Conservation (phyloP, 2,113 vertebrate genomes). For the Mormyrus iriodes region DNA sequence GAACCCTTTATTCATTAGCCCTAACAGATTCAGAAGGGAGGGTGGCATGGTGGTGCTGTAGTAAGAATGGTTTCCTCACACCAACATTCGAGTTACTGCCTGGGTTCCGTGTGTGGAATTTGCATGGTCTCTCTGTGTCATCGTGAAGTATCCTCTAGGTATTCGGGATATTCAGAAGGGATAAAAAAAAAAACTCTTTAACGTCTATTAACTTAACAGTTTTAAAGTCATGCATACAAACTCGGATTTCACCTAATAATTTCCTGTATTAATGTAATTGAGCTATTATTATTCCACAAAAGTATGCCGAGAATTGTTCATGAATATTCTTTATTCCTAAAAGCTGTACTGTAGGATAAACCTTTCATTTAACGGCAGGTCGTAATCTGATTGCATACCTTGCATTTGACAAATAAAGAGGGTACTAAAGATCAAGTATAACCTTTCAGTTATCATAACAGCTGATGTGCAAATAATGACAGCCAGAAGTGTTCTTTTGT, state of each 20-base stretch:
- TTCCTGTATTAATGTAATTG: not conserved
- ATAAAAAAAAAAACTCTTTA: not conserved
- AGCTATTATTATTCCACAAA: not conserved
- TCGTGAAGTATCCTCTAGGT: not conserved
- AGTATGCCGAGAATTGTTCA: not conserved
- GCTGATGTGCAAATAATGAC: not conserved
- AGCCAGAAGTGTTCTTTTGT: not conserved
- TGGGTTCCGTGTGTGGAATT: not conserved
- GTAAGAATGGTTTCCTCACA: not conserved
- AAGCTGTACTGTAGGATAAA: not conserved
- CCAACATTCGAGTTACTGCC: not conserved
- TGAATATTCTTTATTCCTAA: not conserved
- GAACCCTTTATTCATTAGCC: not conserved
- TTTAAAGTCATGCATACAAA: not conserved
- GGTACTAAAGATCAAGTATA: not conserved
- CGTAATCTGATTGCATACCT: not conserved
- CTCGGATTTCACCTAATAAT: not conserved
- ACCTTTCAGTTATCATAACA: not conserved
- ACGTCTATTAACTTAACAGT: not conserved
- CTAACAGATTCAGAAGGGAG: not conserved
- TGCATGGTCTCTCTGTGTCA: not conserved
- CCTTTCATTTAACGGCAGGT: not conserved
- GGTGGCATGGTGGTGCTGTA: not conserved
- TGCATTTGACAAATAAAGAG: not conserved
- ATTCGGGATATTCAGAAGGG: not conserved